These are phyloP conservation scores for Aphaenogaster rudis DNA, from an alignment of 1,140 invertebrate genomes.

Conservation along the genomic window DNA sequence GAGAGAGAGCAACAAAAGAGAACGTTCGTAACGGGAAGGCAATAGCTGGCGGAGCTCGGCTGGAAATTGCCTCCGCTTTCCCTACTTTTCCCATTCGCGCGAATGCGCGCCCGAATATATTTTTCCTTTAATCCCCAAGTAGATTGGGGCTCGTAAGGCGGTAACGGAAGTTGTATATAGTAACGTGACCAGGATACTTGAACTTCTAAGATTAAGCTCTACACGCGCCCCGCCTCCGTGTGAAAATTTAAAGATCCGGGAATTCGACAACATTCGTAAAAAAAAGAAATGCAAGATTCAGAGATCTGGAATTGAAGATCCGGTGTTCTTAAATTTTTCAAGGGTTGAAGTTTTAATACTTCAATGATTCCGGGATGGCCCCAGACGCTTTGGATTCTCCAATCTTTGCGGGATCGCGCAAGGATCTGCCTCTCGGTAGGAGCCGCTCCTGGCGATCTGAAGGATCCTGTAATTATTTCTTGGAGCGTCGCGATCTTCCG, in stretches of 20 bases:
- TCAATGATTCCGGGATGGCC: background rate
- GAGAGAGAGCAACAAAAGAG: background rate
- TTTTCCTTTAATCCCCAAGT: conserved; percentile 38
- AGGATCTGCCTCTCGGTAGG: background rate
- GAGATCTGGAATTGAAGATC: background rate
- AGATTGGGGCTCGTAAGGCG: background rate
- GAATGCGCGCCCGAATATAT: conserved; percentile 40
- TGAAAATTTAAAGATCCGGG: conserved; percentile 5
- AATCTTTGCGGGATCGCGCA: background rate
- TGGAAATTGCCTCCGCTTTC: conserved; percentile 56
- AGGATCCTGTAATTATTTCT: conserved; percentile 25
- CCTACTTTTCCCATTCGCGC: background rate
- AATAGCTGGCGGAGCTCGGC: conserved; percentile 33
- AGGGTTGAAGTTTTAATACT: background rate
- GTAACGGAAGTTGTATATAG: background rate
- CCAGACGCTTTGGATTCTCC: background rate
- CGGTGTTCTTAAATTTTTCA: background rate
- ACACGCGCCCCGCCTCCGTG: background rate
- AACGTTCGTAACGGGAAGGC: conserved; percentile 29
- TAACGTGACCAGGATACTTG: background rate
- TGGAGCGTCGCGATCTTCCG: background rate
- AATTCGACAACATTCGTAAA: background rate
- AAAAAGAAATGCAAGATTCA: background rate
- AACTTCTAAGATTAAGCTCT: background rate
- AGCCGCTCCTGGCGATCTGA: background rate